These are phyloP conservation scores for Clinocottus analis DNA, from an alignment of 2,113 vertebrate species.

Conservation along the genomic window DNA sequence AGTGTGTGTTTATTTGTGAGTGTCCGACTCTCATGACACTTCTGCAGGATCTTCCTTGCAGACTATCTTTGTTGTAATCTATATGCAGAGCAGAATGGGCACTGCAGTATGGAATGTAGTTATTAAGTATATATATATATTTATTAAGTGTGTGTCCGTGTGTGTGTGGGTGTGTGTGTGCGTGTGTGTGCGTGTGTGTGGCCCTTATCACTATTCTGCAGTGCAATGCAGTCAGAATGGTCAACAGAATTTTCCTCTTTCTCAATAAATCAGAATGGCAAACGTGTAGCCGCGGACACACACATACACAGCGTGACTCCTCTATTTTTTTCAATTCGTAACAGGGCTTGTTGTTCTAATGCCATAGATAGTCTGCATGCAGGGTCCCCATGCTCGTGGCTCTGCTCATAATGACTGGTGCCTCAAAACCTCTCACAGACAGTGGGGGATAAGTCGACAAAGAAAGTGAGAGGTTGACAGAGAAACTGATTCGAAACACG, in stretches of 20 bases:
- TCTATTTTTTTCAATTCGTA: conserved; percentile 81
- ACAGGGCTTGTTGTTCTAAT: conserved; percentile 79
- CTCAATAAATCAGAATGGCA: conserved; percentile 67
- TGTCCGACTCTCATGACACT: conserved; percentile 21
- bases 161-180: conserved; percentile 15
- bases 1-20: conserved; percentile 6
- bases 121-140: conserved; percentile 67
- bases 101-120: conserved; percentile 51
- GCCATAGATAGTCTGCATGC: conserved; percentile 65
- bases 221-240: conserved; percentile 54
- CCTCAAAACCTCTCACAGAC: conserved; percentile 53
- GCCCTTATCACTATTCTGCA: conserved; percentile 71
- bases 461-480: conserved; percentile 34
- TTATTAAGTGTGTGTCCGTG: conserved; percentile 13
- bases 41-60: conserved; percentile 18
- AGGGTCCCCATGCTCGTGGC: conserved; percentile 60
- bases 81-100: conserved; percentile 65
- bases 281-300: conserved; percentile 45
- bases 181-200: conserved; percentile 46
- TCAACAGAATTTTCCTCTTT: conserved; percentile 54
- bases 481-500: conserved; percentile 30
- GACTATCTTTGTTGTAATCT: conserved; percentile 57
- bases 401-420: conserved; percentile 50
- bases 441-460: conserved; percentile 1
- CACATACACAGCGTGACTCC: conserved; percentile 43